Evolutionary conservation across 92 coral and sea anemone species (phyloP), one percentile per base, ranked within the genome.

Genomic region (Micromussa lordhowensis): DNA sequence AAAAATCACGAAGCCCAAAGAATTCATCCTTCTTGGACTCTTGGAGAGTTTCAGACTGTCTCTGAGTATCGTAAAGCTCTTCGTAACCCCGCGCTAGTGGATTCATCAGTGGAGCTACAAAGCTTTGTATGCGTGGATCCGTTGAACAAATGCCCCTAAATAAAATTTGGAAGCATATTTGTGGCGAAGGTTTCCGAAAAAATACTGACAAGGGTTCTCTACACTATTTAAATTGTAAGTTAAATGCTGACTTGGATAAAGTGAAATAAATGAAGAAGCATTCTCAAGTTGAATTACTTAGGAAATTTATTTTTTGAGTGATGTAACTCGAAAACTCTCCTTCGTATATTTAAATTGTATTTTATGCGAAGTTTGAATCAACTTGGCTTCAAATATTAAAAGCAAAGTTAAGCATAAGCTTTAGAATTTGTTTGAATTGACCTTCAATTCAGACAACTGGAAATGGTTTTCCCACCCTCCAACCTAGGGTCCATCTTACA

Each of bases 1-100:
- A 95, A 44, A 95, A 95, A 73, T 95, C 98, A 40, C 98, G 92
- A n/a, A 95, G 93, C 53, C 98, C 98, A 87, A 95, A 95, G 84
- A 95, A 95, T 74, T 95, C 98, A 21, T 95, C 98, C 61, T 95
- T 95, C 76, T 91, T 95, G 26, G 96, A 89, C 59, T 91, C 88
- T 68, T 77, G 87, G 5, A 95, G 88, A 54, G 92, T 89, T 48
- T 83, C 38, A 1, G 84, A 77, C 64, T 28, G 51, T 83, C 72
- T 91, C 88, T 95, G 98, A 26, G 44, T 14, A 15, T 78, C 44
- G 89, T 94, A 96, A 7, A 96, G 92, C 13, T 94, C 85, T 14
- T 79, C 58, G 80, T 96, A 96, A 15, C 97, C 96, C 24, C 57
- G 26, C 9, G 97, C 96, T 11, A 96, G 92, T 21, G 88, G 88